Conservation (phyloP, 2,113 vertebrate species). For the Meles meles region DNA sequence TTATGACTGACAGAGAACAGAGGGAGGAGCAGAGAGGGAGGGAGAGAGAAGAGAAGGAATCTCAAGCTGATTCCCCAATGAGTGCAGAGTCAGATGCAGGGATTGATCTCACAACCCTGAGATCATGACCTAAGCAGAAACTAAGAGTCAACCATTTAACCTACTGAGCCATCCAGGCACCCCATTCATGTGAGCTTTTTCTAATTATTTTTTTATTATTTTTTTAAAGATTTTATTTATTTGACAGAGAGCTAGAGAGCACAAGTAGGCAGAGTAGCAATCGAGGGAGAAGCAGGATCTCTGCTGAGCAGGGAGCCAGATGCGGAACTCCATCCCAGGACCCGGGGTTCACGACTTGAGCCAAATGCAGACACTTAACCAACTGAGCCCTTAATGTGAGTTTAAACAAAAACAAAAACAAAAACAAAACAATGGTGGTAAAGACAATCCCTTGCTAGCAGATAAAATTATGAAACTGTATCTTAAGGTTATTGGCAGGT, state of each 20-base stretch:
- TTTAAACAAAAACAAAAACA: too few relatives aligned
- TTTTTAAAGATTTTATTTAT: too few relatives aligned
- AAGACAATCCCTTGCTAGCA: neutral
- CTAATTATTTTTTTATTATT: too few relatives aligned
- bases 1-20: neutral
- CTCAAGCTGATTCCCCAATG: neutral
- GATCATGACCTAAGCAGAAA: neutral
- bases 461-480: neutral
- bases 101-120: neutral
- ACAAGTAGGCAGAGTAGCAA: too few relatives aligned
- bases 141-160: too few relatives aligned
- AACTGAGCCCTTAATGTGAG: neutral
- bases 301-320: too few relatives aligned
- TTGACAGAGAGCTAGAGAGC: too few relatives aligned
- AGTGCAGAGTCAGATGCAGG: neutral
- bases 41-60: neutral
- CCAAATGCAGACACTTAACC: neutral
- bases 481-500: neutral
- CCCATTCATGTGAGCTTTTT: neutral
- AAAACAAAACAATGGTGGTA: neutral
- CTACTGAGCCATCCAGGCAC: too few relatives aligned
- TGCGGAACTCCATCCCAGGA: neutral
- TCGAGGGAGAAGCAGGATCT: too few relatives aligned
- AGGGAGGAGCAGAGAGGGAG: neutral
- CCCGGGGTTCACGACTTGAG: neutral